These are phyloP conservation scores for Grapholita molesta DNA, from an alignment of 1,140 invertebrate genomes.

Conservation along the genomic window DNA sequence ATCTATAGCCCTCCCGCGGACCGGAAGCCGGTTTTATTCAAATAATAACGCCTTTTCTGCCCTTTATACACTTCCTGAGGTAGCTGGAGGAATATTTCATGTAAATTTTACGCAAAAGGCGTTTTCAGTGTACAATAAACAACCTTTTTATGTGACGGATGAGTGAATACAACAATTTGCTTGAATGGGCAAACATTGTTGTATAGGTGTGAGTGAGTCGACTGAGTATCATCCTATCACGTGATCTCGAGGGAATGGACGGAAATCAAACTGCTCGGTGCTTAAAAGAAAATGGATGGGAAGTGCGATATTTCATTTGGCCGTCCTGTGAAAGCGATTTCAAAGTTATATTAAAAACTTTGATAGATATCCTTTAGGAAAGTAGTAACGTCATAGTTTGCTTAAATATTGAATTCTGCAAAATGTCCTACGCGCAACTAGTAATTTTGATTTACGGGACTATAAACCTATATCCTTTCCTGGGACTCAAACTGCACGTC, in stretches of 20 bases:
- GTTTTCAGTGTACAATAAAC: constrained; percentile 13
- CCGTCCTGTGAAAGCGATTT: background rate
- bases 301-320: background rate
- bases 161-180: background rate
- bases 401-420: no score
- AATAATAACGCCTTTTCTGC: constrained; percentile 12
- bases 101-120: constrained; percentile 24
- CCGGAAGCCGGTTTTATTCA: constrained; percentile 24
- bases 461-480: no score
- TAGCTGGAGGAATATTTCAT: constrained; percentile 26
- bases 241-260: background rate
- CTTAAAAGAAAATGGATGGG: background rate
- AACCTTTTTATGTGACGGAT: background rate
- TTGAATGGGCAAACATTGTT: background rate
- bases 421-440: no score
- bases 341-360: background rate
- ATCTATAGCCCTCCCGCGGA: constrained; percentile 18
- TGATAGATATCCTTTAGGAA: background rate
- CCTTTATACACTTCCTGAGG: constrained; percentile 18
- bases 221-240: background rate
- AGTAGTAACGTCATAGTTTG: no score
- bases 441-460: no score
- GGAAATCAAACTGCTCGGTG: background rate
- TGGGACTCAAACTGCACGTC: no score
- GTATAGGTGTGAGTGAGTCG: background rate